A percentile compares a stretch with the other conserved stretches of the same genome.
These are phyloP conservation scores for Myripristis jacobus DNA, from an alignment of 2,797 vertebrate species.

Conservation along the genomic window DNA sequence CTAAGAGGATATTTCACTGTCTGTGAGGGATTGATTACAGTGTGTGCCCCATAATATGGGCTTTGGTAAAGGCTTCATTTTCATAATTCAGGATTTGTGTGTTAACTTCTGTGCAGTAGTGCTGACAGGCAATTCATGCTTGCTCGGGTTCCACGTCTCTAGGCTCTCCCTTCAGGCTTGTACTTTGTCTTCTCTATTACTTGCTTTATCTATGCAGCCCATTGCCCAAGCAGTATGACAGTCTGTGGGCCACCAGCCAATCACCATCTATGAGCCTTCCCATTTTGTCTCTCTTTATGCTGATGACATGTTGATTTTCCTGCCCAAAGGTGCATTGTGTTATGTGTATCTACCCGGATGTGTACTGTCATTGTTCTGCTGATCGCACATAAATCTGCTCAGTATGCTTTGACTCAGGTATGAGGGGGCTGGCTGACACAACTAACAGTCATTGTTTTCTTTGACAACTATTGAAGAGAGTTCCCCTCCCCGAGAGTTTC, in stretches of 20 bases:
- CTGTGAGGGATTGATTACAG: slow-evolving; percentile 72
- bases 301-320: slow-evolving; percentile 35
- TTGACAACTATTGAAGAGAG: slow-evolving; percentile 61
- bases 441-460: slow-evolving; percentile 62
- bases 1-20: slow-evolving; percentile 62
- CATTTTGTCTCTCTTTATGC: slow-evolving; percentile 19
- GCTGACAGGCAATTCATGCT: slow-evolving; percentile 61
- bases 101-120: slow-evolving; percentile 58
- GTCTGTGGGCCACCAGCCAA: slow-evolving; percentile 33
- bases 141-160: slow-evolving; percentile 34
- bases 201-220: slow-evolving; percentile 42
- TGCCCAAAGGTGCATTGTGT: slow-evolving; percentile 11
- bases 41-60: slow-evolving; percentile 59
- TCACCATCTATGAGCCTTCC: slow-evolving; percentile 34
- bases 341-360: slow-evolving; percentile 11
- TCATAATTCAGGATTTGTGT: slow-evolving; percentile 67
- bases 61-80: slow-evolving; percentile 66
- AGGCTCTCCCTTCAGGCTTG: slow-evolving; percentile 19
- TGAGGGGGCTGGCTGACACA: slow-evolving; percentile 59
- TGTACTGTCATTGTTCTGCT: slow-evolving; percentile 9
- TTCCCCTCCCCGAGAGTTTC: slow-evolving; percentile 57
- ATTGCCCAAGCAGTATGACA: slow-evolving; percentile 34
- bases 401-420: slow-evolving; percentile 23
- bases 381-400: slow-evolving; percentile 32
- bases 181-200: slow-evolving; percentile 48